Evolutionary conservation across 2,113 vertebrate genomes (phyloP), one percentile per base, ranked within the genome.

Genomic region (Phyllostomus discolor): DNA sequence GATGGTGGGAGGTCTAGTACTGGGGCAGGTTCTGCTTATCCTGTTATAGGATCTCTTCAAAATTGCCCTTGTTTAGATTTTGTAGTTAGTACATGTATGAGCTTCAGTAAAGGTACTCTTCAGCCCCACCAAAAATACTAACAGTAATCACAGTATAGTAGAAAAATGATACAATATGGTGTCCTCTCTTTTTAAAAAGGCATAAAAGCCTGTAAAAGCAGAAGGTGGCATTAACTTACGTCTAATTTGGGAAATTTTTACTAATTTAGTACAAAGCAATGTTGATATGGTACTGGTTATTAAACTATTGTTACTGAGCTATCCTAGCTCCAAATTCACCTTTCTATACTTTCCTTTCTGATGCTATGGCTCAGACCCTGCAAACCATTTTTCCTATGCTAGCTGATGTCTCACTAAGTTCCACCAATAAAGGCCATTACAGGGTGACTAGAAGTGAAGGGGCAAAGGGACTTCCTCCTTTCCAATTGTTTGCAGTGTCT

Each of bases 111-210:
- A 89, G 43, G 46, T 88, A 87, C 38, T 70, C 20, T 43, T 88
- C 59, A 50, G 10, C 52, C 26, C 59, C 95, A 64, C 84, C 78
- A 96, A 81, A 96, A 52, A 82, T 35, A 76, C 7, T 16, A 90
- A 22, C 38, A 94, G 22, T 72, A 89, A 78, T 81, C 75, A 85
- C 0, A 7, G 7, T 75, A 76, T 78, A 75, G 57, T 28, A 72
- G 19, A 86, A 80, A 62, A 54, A 52, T 96, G 12, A 4, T 91
- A 16, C 54, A 80, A 88, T 70, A 97, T 95, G 64, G 8, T 97
- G 73, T 95, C 16, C 22, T 19, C 41, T 94, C 10, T 70, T 79
- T 84, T 97, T 96, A 66, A 83, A 88, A 96, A 91, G 80, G 31
- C 33, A 31, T 80, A 82, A 50, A 79, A 92, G 66, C 90, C 43